Evolutionary conservation across 2,113 vertebrate species (phyloP).

Genomic region (Xiphophorus hellerii): DNA sequence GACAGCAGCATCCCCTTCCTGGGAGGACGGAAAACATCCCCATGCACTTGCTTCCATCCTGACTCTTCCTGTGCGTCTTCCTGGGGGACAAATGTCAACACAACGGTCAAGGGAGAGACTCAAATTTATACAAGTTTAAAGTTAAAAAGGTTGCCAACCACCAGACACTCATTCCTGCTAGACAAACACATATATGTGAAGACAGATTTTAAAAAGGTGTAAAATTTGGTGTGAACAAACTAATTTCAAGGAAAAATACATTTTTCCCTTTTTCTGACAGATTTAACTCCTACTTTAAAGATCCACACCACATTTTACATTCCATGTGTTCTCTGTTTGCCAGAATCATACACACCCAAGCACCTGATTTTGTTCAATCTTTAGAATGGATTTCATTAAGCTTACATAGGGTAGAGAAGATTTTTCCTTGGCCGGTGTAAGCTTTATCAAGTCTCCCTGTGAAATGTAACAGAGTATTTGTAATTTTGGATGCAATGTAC

Average conservation of each 20-base stretch:
- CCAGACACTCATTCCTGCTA: conserved; percentile 44
- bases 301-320: conserved; percentile 70
- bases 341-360: conserved; percentile 58
- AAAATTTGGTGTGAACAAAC: conserved; percentile 59
- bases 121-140: background rate
- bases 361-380: conserved; percentile 47
- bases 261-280: background rate
- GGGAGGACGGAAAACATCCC: conserved; percentile 96
- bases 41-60: conserved; percentile 98
- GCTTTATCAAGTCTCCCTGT: conserved; percentile 82
- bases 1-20: conserved; percentile 96
- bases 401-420: conserved; percentile 76
- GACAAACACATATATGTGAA: conserved; percentile 16
- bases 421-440: conserved; percentile 62
- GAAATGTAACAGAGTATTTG: conserved; percentile 74
- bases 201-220: conserved; percentile 16
- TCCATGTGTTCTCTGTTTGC: conserved; percentile 8
- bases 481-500: conserved; percentile 11
- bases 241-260: background rate
- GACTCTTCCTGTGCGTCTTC: conserved; percentile 99
- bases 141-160: conserved; percentile 41
- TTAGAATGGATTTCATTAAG: conserved; percentile 46
- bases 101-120: background rate
- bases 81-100: conserved; percentile 66
- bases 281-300: background rate